Evolutionary conservation across 2,888 invertebrate genomes (phyloP).

Genomic region (Synergus laeviventris): DNA sequence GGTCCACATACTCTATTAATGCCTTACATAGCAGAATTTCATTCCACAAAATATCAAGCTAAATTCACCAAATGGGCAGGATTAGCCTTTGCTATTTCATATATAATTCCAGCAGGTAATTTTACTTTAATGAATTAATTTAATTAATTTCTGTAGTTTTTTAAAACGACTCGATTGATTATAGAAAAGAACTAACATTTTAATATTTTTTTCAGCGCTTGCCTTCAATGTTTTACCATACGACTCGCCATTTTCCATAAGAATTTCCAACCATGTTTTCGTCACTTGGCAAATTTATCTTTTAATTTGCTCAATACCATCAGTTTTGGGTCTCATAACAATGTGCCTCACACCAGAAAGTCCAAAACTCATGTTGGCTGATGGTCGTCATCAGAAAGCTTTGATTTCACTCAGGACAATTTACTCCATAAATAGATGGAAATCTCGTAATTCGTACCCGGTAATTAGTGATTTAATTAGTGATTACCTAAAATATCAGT

Average conservation of each 20-base stretch:
- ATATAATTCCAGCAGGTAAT: constrained; percentile 80
- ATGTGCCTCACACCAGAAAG: constrained; percentile 84
- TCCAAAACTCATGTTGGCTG: constrained; percentile 86
- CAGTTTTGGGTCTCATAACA: constrained; percentile 82
- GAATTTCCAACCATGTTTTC: constrained; percentile 64
- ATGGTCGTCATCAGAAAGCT: constrained; percentile 82
- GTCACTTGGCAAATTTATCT: constrained; percentile 77
- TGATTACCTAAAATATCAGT: not conserved
- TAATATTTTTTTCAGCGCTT: constrained; percentile 65
- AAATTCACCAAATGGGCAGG: constrained; percentile 82
- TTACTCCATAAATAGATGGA: constrained; percentile 83
- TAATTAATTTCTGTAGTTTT: not conserved
- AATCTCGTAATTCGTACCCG: constrained; percentile 81
- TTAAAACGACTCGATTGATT: too few relatives aligned
- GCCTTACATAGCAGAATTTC: constrained; percentile 86
- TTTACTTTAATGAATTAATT: not conserved
- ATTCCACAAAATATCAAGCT: constrained; percentile 81
- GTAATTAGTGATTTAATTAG: constrained; percentile 77
- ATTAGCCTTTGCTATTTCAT: constrained; percentile 82
- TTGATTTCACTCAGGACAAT: constrained; percentile 81
- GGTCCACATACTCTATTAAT: constrained; percentile 87
- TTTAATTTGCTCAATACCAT: constrained; percentile 78
- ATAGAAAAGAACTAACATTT: not conserved
- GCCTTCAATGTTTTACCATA: constrained; percentile 75
- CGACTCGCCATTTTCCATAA: constrained; percentile 62